Base-by-base conservation (phyloP, 2,113 vertebrate genomes). In the Peucedramus taeniatus region DNA sequence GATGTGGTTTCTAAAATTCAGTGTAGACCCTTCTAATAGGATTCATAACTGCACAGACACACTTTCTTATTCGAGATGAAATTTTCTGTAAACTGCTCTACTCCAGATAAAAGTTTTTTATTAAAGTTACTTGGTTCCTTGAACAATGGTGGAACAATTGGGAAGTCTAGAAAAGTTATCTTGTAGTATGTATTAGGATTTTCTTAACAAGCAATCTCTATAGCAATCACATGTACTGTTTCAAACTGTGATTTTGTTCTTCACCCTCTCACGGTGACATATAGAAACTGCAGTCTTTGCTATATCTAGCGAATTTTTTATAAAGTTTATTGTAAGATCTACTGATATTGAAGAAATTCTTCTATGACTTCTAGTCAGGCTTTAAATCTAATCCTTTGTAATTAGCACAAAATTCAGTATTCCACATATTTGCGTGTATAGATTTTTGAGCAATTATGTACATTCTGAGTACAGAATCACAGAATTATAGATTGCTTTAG, bases 1-100 rank as follows among this genome's bases (percentile, higher is more conserved):
- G 56, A 68, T 75, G 92, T 37, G 54, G 79, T 60, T 96, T 90
- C 71, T 80, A 85, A 85, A 91, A 83, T 24, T 61, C 87, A 68
- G 6, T 66, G 47, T 40, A 96, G 63, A 88, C 39, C 33, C 19
- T 77, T 74, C 54, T 94, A 93, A 95, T 87, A 80, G 35, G 51
- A 66, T 80, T 94, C 87, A 59, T 65, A 96, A 90, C 54, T 64
- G 24, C 2, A 1, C 22, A 94, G 78, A 61, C 30, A 57, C 6
- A 20, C 30, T 72, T 74, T 70, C 71, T 86, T 93, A 66, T 59
- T 86, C 0, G 0, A 90, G 49, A 63, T 64, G 20, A 90, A 93
- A 93, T 70, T 94, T 54, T 22, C 54, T 96, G 47, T 70, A 74
- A 90, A 90, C 10, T 65, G 45, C 70, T 85, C 50, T 50, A 15